phyloP scores from a whole-genome alignment of 2,113 vertebrate species.

The Anarrhichthys ocellatus region DNA sequence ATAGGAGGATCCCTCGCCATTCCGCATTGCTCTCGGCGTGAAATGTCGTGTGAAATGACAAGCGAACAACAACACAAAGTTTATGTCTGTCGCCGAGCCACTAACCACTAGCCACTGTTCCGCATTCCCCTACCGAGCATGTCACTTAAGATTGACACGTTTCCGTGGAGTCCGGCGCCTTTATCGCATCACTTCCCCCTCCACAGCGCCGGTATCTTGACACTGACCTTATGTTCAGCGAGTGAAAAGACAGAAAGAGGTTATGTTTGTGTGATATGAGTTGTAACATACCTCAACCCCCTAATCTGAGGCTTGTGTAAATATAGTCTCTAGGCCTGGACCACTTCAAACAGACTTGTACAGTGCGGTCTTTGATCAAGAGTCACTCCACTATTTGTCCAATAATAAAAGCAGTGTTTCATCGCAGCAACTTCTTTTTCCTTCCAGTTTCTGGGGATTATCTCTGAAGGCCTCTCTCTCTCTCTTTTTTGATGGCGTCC shows the following conservation, averaged over 20 bases:
- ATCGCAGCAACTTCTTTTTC: conserved; percentile 18
- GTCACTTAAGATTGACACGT: not conserved
- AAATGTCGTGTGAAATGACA: conserved; percentile 27
- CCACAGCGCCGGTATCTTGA: conserved; percentile 32
- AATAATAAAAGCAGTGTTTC: conserved; percentile 28
- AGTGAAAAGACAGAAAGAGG: conserved; percentile 29
- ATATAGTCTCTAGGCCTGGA: conserved; percentile 43
- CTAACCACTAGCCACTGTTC: conserved; percentile 24
- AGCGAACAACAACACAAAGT: not conserved
- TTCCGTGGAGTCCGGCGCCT: conserved; percentile 10
- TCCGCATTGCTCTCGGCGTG: conserved; percentile 35
- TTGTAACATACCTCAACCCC: conserved; percentile 34
- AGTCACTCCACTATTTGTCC: conserved; percentile 27
- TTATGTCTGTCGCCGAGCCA: conserved; percentile 15
- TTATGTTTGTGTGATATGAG: conserved; percentile 42
- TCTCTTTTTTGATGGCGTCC: conserved; percentile 30
- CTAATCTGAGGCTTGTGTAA: conserved; percentile 49
- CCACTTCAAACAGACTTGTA: conserved; percentile 40
- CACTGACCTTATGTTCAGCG: conserved; percentile 26
- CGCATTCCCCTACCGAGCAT: not conserved
- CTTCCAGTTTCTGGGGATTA: conserved; percentile 10
- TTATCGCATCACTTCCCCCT: conserved; percentile 16
- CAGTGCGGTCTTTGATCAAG: conserved; percentile 45
- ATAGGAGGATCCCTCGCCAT: conserved; percentile 20
- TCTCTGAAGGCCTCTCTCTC: conserved; percentile 39